Evolutionary conservation across 2,113 vertebrate species (phyloP), one percentile per base, ranked within the genome.

Genomic region (Etheostoma cragini): DNA sequence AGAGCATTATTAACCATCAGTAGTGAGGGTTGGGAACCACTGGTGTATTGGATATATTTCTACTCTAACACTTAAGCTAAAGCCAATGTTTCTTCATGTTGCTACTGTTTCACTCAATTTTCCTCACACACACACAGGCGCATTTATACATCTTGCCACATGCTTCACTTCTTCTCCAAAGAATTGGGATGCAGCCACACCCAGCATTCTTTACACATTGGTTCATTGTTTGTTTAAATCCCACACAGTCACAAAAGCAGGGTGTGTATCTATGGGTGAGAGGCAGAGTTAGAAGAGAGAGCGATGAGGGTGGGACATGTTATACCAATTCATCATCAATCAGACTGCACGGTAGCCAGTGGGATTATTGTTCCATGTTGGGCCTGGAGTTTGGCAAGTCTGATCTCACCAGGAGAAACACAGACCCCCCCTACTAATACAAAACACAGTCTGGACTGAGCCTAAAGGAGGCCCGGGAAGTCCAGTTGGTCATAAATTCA

Each of bases 171-270:
- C 64, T 53, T 81, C 81, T 86, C 64, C 46, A 84, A 89, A 88
- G 88, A 87, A 91, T 82, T 42, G 80, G 78, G 91, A 91, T 62
- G 26, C 73, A 13, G 87, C 86, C 88, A 85, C 92, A 88, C 93
- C 94, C 93, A 79, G 87, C 91, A 94, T 93, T 93, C 92, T 93
- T 92, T 82, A 72, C 15, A 67, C 76, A 76, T 86, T 88, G 79
- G 76, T 87, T 93, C 90, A 94, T 87, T 92, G 91, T 94, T 94
- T 93, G 83, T 81, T 83, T 87, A 86, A 92, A 91, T 88, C 85
- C 87, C 76, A 76, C 89, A 76, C 65, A 87, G 82, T 90, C 80
- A 85, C 88, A 83, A 87, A 91, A 87, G 72, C 72, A 80, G 85
- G 83, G 90, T 78, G 90, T 86, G 83, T 75, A 64, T 74, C 66